Evolutionary conservation across 2,888 invertebrate species (phyloP).

Genomic region (Macaria notata): DNA sequence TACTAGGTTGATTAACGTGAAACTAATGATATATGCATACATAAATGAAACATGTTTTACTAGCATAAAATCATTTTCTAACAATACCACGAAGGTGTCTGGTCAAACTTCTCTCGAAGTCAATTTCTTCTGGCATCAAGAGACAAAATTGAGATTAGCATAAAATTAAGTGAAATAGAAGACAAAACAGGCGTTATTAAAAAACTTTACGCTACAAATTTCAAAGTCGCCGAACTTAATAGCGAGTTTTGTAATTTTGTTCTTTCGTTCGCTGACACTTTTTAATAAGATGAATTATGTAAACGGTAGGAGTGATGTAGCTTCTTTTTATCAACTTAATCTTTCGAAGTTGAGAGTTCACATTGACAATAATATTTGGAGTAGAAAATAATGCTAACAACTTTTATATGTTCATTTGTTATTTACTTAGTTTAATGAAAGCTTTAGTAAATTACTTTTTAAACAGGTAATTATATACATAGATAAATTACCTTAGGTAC

Average conservation of each 20-base stretch:
- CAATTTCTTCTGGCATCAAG: constrained; percentile 16
- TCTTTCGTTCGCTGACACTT: constrained; percentile 67
- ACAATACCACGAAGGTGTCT: too few relatives aligned
- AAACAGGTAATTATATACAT: too few relatives aligned
- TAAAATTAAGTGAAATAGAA: constrained; percentile 27
- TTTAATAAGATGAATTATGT: constrained; percentile 76
- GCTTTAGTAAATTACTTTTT: too few relatives aligned
- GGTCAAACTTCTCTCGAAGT: constrained; percentile 10
- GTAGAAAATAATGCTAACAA: background rate
- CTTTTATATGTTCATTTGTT: too few relatives aligned
- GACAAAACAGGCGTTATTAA: constrained; percentile 51
- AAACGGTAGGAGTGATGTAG: constrained; percentile 52
- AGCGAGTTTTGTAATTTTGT: constrained; percentile 55
- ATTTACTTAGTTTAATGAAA: too few relatives aligned
- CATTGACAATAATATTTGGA: constrained; percentile 4
- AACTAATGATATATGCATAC: too few relatives aligned
- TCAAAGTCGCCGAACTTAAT: constrained; percentile 49
- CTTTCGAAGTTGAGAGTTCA: constrained; percentile 17
- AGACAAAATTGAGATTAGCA: constrained; percentile 25
- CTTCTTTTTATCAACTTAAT: constrained; percentile 32
- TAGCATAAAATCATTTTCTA: too few relatives aligned
- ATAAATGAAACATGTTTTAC: too few relatives aligned
- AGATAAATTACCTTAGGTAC: too few relatives aligned
- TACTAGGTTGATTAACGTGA: too few relatives aligned
- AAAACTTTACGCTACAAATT: constrained; percentile 54